These are phyloP conservation scores for Carollia perspicillata DNA, from an alignment of 2,113 vertebrate genomes.

Conservation along the genomic window DNA sequence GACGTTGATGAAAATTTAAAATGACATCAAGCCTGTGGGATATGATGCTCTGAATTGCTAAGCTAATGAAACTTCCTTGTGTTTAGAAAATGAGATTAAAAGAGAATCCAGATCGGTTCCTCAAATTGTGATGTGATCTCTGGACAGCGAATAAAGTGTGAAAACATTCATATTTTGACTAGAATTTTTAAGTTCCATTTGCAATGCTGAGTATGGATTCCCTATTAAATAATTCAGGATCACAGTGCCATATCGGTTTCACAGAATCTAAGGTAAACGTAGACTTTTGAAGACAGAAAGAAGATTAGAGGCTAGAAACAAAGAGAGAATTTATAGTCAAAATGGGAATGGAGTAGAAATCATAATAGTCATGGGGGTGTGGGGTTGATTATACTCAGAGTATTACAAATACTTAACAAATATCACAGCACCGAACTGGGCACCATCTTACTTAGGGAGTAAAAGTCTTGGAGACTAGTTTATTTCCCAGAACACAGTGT, in stretches of 20 bases:
- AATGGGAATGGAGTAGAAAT: background rate
- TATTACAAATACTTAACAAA: background rate
- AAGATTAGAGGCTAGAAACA: background rate
- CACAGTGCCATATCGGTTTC: background rate
- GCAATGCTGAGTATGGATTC: background rate
- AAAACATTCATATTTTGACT: background rate
- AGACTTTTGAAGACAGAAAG: background rate
- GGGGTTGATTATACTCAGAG: background rate
- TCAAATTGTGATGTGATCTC: background rate
- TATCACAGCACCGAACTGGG: fast-evolving
- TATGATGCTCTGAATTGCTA: background rate
- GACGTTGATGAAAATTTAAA: background rate
- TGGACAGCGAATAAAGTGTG: background rate
- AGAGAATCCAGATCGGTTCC: background rate
- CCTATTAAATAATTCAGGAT: background rate
- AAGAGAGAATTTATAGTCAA: background rate
- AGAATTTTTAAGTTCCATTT: background rate
- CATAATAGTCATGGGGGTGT: background rate
- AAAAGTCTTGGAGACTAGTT: background rate
- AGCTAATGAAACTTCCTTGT: background rate
- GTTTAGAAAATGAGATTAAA: background rate
- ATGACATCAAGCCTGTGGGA: background rate
- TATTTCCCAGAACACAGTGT: background rate
- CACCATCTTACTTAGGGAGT: background rate
- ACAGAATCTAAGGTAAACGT: background rate